Conservation (phyloP, 2,113 vertebrate genomes). For the Ceuthmochares aereus region DNA sequence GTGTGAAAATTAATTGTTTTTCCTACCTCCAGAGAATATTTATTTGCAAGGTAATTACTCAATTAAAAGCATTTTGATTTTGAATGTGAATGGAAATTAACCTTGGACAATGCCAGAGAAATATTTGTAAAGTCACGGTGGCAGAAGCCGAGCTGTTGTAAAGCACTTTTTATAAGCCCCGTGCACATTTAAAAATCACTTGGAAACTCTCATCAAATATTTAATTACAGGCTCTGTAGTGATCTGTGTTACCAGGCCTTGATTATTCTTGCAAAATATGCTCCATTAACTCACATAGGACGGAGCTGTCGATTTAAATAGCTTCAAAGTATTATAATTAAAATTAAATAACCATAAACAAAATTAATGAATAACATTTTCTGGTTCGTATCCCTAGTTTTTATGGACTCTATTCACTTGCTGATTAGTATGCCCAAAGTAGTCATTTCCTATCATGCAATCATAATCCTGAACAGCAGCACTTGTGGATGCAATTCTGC, state of each 20-base stretch:
- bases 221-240: neutral
- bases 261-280: slow-evolving; percentile 19
- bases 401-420: neutral
- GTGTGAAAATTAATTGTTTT: neutral
- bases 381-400: neutral
- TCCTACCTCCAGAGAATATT: neutral
- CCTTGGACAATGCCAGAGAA: neutral
- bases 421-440: neutral
- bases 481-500: neutral
- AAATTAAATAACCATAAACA: slow-evolving; percentile 46
- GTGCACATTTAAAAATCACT: neutral
- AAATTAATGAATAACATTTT: slow-evolving; percentile 19
- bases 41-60: neutral
- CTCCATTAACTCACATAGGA: neutral
- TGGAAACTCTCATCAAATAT: slow-evolving; percentile 8
- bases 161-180: neutral
- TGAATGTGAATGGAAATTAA: neutral
- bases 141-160: neutral
- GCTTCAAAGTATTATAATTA: slow-evolving; percentile 35
- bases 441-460: neutral
- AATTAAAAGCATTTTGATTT: neutral
- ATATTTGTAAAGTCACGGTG: neutral
- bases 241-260: neutral
- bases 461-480: neutral
- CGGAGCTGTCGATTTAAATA: neutral